Evolutionary conservation across 2,113 vertebrate species (phyloP), one percentile per base, ranked within the genome.

Genomic region (Prinia subflava): DNA sequence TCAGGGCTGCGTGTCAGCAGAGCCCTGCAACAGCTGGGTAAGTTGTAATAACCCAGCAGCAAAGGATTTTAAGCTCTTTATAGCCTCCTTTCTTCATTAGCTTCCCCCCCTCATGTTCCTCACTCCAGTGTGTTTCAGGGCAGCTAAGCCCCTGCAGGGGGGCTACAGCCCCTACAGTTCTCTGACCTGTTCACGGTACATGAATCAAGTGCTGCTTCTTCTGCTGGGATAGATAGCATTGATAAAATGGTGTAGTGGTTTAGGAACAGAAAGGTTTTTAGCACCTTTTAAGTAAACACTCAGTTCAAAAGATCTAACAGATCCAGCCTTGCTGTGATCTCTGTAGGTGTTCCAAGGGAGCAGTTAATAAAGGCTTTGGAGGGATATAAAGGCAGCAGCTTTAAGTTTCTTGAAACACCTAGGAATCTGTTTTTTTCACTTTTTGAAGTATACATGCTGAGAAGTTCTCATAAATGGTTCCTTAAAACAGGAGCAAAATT

Each of bases 1-100:
- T 98, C 76, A 98, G 92, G 57, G 74, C 59, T 6, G 97, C 97
- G 63, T 98, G 98, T 94, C 98, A 97, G 77, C 95, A 97, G 87
- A 94, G 96, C 13, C 60, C 86, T 3, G 97, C 96, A 42, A 96
- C 97, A 25, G 89, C 95, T 39, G 98, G 98, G 99, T 99, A 69
- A 98, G 98, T 95, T 78, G 8, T 44, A 30, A 37, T 35, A 87
- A 63, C 27, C 13, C 18, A 41, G 24, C 27, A 80, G 52, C n/a
- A 27, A 86, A 49, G 25, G 33, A 15, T 70, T 68, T 76, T 27
- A 67, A 79, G 6, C 10, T 78, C 15, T 60, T 60, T 27, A 13
- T 15, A 46, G 7, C 15, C n/a, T 78, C 10, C 17, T 82, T 83
- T 39, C 17, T 81, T 64, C 22, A 6, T 23, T 68, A 37, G 24